These are phyloP conservation scores for Drosophila barbarae DNA, from an alignment of 2,888 invertebrate genomes.

Conservation along the genomic window DNA sequence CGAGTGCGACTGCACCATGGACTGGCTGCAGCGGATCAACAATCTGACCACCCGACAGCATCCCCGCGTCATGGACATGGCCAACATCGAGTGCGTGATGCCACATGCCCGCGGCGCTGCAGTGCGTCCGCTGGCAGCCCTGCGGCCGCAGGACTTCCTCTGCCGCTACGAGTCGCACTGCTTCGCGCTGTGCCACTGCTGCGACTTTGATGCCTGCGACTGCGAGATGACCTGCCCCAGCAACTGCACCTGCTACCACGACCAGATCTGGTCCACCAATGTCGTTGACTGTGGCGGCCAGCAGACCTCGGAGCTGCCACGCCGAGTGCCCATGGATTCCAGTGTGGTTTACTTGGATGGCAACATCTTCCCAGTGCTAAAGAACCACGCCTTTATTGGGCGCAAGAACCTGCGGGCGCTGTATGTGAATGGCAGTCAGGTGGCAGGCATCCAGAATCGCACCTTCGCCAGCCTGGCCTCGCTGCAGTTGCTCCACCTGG, in stretches of 20 bases:
- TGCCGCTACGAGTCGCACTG: conserved; percentile 96
- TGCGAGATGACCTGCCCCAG: conserved; percentile 98
- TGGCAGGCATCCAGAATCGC: conserved; percentile 92
- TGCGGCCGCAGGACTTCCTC: conserved; percentile 92
- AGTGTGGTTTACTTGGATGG: conserved; percentile 96
- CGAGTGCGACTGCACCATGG: conserved; percentile 97
- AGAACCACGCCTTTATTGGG: conserved; percentile 95
- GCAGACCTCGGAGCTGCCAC: conserved; percentile 88
- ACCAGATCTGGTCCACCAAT: conserved; percentile 95
- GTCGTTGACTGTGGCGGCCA: conserved; percentile 94
- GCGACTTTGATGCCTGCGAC: conserved; percentile 97
- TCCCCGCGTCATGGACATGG: conserved; percentile 93
- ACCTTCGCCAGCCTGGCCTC: conserved; percentile 94
- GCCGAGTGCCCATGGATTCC: conserved; percentile 96
- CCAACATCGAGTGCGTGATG: conserved; percentile 93
- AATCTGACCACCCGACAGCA: conserved; percentile 92
- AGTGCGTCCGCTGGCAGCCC: conserved; percentile 87
- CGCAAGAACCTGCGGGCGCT: conserved; percentile 93
- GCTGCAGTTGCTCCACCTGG: conserved; percentile 89
- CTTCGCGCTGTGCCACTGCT: conserved; percentile 96
- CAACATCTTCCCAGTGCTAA: conserved; percentile 90
- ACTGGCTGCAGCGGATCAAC: conserved; percentile 95
- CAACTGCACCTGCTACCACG: conserved; percentile 96
- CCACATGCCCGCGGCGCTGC: conserved; percentile 91
- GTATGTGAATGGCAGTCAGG: conserved; percentile 91